Conservation (phyloP, 2,113 vertebrate genomes). For the Jacana jacana region DNA sequence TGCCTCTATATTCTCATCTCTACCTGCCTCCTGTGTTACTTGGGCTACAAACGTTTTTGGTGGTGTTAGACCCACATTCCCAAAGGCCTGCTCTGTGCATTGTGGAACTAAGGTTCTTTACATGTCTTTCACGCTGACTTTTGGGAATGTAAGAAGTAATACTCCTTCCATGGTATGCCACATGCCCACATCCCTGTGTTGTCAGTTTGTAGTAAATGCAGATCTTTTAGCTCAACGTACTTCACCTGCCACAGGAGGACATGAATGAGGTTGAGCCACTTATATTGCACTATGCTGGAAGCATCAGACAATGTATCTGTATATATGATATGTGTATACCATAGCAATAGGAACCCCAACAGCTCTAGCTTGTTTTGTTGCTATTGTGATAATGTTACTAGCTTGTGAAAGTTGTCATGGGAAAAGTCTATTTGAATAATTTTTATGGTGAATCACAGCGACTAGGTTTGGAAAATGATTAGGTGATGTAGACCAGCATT, state of each 20-base stretch:
- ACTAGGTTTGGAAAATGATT: neutral
- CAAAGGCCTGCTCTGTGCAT: neutral
- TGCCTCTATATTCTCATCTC: neutral
- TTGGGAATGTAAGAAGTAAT: neutral
- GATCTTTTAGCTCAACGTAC: neutral
- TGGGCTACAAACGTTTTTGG: neutral
- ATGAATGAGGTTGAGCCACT: neutral
- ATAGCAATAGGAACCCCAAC: neutral
- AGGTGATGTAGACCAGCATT: neutral
- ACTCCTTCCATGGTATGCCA: neutral
- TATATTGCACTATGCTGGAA: neutral
- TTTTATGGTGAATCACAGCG: neutral
- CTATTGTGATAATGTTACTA: neutral
- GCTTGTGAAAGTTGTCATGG: neutral
- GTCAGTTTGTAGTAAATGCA: neutral
- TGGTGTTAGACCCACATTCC: neutral
- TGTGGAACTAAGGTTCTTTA: neutral
- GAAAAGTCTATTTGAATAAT: neutral
- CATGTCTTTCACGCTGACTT: neutral
- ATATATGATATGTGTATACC: neutral
- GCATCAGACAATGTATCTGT: neutral
- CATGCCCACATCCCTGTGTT: neutral
- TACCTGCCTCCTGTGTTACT: neutral
- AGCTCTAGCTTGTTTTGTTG: constrained; percentile 5
- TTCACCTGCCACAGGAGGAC: neutral